These are phyloP conservation scores for Triplophysa rosa DNA, from an alignment of 2,113 vertebrate genomes.

Conservation along the genomic window DNA sequence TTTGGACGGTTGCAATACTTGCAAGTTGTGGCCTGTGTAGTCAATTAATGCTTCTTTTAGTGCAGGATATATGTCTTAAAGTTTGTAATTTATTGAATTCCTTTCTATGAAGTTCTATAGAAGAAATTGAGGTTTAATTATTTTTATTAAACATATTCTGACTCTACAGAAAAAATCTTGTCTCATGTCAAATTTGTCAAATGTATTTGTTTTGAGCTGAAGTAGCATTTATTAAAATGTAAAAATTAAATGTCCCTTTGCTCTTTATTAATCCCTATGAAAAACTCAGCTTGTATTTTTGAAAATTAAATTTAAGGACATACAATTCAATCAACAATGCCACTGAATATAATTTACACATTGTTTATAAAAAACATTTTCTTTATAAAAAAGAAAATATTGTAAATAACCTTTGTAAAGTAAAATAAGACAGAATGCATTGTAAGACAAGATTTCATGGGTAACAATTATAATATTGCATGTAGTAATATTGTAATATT, in stretches of 20 bases:
- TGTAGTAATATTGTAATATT: no score
- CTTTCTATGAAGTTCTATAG: conserved; percentile 99
- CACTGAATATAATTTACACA: no score
- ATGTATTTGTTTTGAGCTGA: conserved; percentile 48
- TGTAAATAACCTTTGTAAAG: no score
- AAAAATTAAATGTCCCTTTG: neutral
- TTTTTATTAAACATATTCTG: conserved; percentile 99
- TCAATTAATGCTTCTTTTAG: conserved; percentile 97
- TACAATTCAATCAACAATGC: no score
- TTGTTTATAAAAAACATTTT: no score
- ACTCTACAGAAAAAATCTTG: conserved; percentile 86
- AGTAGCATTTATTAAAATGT: conserved; percentile 32
- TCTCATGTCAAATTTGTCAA: conserved; percentile 65
- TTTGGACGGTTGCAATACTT: conserved; percentile 96
- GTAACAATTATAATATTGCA: no score
- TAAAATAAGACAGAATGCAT: no score
- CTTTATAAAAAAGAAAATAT: no score
- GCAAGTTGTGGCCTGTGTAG: conserved; percentile 99
- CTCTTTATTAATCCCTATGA: conserved; percentile 22
- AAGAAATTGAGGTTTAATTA: conserved; percentile 99
- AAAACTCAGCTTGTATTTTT: neutral
- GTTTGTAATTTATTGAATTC: conserved; percentile 99
- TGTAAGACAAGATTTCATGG: no score
- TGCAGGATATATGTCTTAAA: conserved; percentile 95
- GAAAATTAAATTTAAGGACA: neutral